Base-by-base conservation (phyloP, 2,888 invertebrate genomes). In the Anthrax anthrax region DNA sequence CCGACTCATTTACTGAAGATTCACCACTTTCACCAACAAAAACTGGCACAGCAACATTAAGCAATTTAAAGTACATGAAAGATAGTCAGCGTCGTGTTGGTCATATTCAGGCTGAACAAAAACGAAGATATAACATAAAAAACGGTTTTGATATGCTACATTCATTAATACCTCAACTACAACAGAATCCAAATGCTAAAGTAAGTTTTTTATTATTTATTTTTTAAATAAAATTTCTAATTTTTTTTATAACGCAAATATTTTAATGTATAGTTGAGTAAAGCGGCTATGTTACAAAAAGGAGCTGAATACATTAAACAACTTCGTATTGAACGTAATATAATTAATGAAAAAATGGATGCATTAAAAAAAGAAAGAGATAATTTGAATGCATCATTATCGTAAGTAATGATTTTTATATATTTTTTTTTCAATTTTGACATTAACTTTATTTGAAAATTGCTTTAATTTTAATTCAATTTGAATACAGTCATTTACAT, bases 271-370 rank as follows among this genome's bases (percentile, higher is more conserved):
- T 61, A 84, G 80, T 75, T 90, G 56, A 90, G 89, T 70, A 96
- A 96, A 71, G 95, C 95, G 38, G 91, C 92, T 17, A 91, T 95
- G 90, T 71, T 96, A 46, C 92, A 94, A 64, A 95, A 94, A 65
- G 92, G 95, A 48, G 95, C 94, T 8, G 94, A 96, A 57, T 92
- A 94, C 63, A 94, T 95, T 52, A 81, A 84, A 59, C 87, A 90
- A 62, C 70, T 96, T 56, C 84, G 88, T 57, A 72, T 78, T 23
- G 95, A 96, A 64, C 74, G 94, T 50, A 80, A 80, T 59, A 81
- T 85, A 60, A 77, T 92, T 51, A 86, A 87, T 61, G 88, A 91
- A 51, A 92, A 95, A 67, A 90, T 91, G 76, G 88, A 90, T 56
- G 78, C 76, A 51, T 71, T 95, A 55, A 78, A 82, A 53, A 83